Evolutionary conservation across 2,888 invertebrate species (phyloP), one percentile per base, ranked within the genome.

Genomic region (Exocentrus adspersus): DNA sequence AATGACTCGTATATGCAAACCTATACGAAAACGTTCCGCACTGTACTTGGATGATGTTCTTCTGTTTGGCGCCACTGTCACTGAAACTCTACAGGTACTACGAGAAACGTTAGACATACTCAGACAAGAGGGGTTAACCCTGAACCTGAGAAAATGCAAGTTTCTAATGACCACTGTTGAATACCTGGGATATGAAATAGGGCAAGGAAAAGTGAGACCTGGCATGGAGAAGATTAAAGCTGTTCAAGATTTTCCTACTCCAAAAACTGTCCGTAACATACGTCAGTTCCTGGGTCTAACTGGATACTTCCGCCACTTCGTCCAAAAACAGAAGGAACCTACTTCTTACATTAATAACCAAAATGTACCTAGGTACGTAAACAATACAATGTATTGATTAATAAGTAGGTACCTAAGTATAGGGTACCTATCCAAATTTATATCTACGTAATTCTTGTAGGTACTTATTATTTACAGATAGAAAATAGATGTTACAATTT

Each of bases 331-430:
- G n/a, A n/a, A n/a, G n/a, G n/a, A n/a, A 43, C n/a, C 2, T 19
- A 1, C 1, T 43, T 6, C 16, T 43, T 17, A 19, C 75, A 1
- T 32, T 77, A 41, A 78, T 68, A 46, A 59, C 37, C 1, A 74
- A 62, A 46, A 64, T 19, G 32, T 43, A 16, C 14, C 50, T 7
- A 70, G 68, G 72, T n/a, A n/a, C n/a, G n/a, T n/a, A n/a, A n/a
- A n/a, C n/a, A n/a, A n/a, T n/a, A n/a, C n/a, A n/a, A n/a, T n/a
- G n/a, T n/a, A n/a, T n/a, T n/a, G n/a, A n/a, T n/a, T n/a, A n/a
- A n/a, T n/a, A n/a, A n/a, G n/a, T n/a, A n/a, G n/a, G n/a, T n/a
- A n/a, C n/a, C n/a, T n/a, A n/a, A n/a, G n/a, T n/a, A n/a, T n/a
- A n/a, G n/a, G n/a, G n/a, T n/a, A n/a, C n/a, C n/a, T n/a, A n/a